Evolutionary conservation across 2,113 vertebrate species (phyloP).

Genomic region (Aldabrachelys gigantea): DNA sequence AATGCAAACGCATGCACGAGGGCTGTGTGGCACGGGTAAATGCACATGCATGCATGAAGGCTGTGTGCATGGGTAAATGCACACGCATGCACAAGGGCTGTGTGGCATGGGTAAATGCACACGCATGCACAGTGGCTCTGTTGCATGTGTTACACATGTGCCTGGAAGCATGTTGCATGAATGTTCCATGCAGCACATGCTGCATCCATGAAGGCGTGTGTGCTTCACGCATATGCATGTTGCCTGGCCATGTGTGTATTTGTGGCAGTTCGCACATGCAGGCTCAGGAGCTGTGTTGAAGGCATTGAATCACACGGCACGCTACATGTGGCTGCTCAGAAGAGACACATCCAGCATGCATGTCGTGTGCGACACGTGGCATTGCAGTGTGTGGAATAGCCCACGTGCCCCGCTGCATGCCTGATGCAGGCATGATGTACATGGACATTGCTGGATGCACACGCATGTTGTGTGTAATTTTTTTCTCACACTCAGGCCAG

Average conservation of each 20-base stretch:
- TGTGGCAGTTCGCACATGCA: no score
- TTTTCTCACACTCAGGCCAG: background rate
- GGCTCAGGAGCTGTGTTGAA: no score
- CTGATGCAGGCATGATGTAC: no score
- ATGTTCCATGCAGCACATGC: background rate
- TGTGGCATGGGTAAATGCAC: slow-evolving; percentile 72
- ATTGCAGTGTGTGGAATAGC: no score
- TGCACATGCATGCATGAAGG: no score
- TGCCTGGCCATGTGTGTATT: no score
- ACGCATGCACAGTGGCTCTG: background rate
- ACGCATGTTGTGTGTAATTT: background rate
- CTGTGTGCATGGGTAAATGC: background rate
- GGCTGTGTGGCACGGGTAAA: slow-evolving; percentile 81
- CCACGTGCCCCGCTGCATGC: no score
- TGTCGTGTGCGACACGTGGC: no score
- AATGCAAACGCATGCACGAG: slow-evolving; percentile 18
- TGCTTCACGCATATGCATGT: background rate
- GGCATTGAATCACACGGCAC: background rate
- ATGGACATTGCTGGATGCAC: background rate
- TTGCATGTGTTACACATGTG: background rate
- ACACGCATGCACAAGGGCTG: slow-evolving; percentile 71
- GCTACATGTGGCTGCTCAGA: no score
- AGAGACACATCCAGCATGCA: no score
- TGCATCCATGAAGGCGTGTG: no score
- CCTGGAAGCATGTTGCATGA: background rate